Conservation (phyloP, 2,888 invertebrate species). For the Cyclophora albipunctata region DNA sequence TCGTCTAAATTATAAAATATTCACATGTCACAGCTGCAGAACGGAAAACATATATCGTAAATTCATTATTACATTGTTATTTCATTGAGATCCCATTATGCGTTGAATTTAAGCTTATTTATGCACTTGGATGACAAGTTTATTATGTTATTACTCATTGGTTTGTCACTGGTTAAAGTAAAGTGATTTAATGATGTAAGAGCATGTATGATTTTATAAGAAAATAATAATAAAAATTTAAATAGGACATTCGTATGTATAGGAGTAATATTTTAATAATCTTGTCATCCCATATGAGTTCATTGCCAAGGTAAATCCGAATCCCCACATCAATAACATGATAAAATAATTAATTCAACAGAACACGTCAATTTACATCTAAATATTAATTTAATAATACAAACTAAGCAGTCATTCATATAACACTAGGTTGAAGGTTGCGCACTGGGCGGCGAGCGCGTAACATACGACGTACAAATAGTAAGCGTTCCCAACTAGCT, state of each 20-base stretch:
- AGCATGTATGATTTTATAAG: too few species aligned
- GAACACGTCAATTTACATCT: constrained; percentile 48
- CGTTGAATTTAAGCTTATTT: constrained; percentile 23
- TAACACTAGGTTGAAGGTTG: constrained; percentile 54
- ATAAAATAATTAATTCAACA: constrained; percentile 42
- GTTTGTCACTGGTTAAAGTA: not conserved
- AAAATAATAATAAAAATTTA: too few species aligned
- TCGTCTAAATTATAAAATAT: constrained; percentile 35
- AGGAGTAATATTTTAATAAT: too few species aligned
- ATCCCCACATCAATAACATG: constrained; percentile 23
- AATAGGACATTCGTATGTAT: too few species aligned
- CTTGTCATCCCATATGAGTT: too few species aligned
- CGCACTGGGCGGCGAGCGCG: constrained; percentile 16
- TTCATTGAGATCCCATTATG: constrained; percentile 59
- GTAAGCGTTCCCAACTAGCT: constrained; percentile 69
- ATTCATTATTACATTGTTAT: constrained; percentile 36
- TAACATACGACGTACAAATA: constrained; percentile 52
- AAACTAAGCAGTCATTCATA: constrained; percentile 73
- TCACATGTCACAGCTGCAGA: constrained; percentile 67
- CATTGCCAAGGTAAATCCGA: not conserved
- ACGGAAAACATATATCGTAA: constrained; percentile 54
- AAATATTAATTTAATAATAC: constrained; percentile 60
- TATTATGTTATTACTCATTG: constrained; percentile 21
- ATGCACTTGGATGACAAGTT: constrained; percentile 7
- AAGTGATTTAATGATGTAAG: too few species aligned